Evolutionary conservation across 2,113 vertebrate species (phyloP).

Genomic region (Ceratotherium simum): DNA sequence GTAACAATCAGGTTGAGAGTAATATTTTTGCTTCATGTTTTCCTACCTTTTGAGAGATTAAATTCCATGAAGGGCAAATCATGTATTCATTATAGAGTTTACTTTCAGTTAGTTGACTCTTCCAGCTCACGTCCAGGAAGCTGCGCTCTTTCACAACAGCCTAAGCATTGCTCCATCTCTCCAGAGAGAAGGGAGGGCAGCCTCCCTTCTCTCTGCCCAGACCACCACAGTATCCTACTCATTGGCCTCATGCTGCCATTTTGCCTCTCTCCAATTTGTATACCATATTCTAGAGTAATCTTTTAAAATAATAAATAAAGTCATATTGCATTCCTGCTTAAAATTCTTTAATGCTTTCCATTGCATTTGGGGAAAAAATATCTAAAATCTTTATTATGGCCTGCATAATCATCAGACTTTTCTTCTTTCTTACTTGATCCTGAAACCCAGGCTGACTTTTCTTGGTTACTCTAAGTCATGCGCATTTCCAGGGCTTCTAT

Average conservation of each 20-base stretch:
- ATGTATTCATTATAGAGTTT: background rate
- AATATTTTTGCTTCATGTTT: conserved; percentile 42
- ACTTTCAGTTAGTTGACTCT: background rate
- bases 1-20: background rate
- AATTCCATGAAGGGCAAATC: background rate
- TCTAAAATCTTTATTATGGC: background rate
- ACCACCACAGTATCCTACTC: background rate
- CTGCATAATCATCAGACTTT: background rate
- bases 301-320: conserved; percentile 22
- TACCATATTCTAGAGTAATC: background rate
- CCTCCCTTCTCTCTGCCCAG: background rate
- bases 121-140: background rate
- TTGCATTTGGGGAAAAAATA: background rate
- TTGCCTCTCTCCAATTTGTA: background rate
- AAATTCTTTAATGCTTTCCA: background rate
- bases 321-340: background rate
- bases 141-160: background rate
- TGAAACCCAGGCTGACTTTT: background rate
- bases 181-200: background rate
- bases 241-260: background rate
- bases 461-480: background rate
- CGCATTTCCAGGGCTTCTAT: background rate
- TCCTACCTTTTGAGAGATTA: background rate
- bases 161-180: background rate
- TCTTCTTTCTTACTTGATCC: background rate